These are phyloP conservation scores for Burhinus oedicnemus DNA, from an alignment of 2,113 vertebrate genomes.

Conservation along the genomic window DNA sequence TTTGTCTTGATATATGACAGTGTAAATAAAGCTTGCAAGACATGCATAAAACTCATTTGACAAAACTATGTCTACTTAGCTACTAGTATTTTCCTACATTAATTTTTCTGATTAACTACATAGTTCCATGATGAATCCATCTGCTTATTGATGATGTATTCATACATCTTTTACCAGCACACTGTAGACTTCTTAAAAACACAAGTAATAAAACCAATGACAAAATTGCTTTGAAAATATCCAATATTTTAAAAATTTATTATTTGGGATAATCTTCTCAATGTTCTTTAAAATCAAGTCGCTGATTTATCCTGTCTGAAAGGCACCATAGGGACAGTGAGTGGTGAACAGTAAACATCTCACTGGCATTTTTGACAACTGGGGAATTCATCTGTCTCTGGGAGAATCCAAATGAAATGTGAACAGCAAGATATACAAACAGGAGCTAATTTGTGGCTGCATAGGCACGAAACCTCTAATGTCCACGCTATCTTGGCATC, in stretches of 20 bases:
- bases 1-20: neutral
- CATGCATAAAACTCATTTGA: neutral
- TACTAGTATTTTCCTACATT: neutral
- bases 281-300: slow-evolving; percentile 7
- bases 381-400: neutral
- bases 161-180: neutral
- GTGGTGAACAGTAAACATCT: neutral
- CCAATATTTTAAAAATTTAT: slow-evolving; percentile 4
- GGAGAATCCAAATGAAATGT: neutral
- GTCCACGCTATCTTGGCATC: slow-evolving; percentile 14
- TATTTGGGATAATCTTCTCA: neutral
- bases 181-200: neutral
- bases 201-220: neutral
- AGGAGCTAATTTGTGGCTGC: neutral
- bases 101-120: neutral
- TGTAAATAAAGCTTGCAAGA: neutral
- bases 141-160: neutral
- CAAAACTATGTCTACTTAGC: neutral
- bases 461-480: neutral
- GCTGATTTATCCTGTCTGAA: neutral
- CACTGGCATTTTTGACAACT: neutral
- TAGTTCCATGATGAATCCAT: neutral
- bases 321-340: slow-evolving; percentile 25
- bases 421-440: slow-evolving; percentile 6
- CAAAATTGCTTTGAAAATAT: neutral